phyloP scores from a whole-genome alignment of 2,888 invertebrate genomes.

The Oscheius sp. region DNA sequence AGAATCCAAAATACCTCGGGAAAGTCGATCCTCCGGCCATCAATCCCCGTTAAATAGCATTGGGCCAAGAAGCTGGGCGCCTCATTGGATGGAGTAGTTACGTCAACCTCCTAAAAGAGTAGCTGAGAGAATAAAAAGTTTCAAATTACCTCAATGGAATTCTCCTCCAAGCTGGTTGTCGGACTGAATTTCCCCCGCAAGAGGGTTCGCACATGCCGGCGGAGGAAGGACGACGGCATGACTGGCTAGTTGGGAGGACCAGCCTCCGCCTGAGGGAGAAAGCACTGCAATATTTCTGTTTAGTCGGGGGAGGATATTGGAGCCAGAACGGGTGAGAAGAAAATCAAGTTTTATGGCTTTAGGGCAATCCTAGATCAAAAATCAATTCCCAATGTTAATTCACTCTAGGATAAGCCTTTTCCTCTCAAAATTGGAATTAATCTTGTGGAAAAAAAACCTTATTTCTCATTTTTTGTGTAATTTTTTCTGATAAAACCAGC shows the following conservation, averaged over 20 bases:
- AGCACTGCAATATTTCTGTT: background rate
- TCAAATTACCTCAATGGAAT: conserved; percentile 24
- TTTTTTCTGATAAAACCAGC: too few species aligned
- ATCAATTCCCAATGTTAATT: too few species aligned
- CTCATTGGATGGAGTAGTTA: conserved; percentile 44
- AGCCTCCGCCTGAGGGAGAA: background rate
- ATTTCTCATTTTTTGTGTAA: too few species aligned
- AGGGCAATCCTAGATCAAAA: too few species aligned
- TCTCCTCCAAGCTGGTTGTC: conserved; percentile 41
- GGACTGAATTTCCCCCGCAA: conserved; percentile 59
- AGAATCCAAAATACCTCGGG: too few species aligned
- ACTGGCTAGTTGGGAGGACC: too few species aligned
- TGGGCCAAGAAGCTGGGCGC: conserved; percentile 32
- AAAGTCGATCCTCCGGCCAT: conserved; percentile 44
- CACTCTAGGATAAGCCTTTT: too few species aligned
- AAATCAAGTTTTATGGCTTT: too few species aligned
- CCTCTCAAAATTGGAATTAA: too few species aligned
- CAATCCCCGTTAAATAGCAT: conserved; percentile 45
- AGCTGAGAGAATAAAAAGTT: too few species aligned
- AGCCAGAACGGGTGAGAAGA: background rate
- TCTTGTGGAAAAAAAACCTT: too few species aligned
- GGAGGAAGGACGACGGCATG: conserved; percentile 53
- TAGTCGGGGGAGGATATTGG: background rate
- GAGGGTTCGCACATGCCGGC: conserved; percentile 61
- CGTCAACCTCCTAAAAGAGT: conserved; percentile 35